phyloP scores from a whole-genome alignment of 2,797 vertebrate genomes.

The Dendrocincla tyrannina region DNA sequence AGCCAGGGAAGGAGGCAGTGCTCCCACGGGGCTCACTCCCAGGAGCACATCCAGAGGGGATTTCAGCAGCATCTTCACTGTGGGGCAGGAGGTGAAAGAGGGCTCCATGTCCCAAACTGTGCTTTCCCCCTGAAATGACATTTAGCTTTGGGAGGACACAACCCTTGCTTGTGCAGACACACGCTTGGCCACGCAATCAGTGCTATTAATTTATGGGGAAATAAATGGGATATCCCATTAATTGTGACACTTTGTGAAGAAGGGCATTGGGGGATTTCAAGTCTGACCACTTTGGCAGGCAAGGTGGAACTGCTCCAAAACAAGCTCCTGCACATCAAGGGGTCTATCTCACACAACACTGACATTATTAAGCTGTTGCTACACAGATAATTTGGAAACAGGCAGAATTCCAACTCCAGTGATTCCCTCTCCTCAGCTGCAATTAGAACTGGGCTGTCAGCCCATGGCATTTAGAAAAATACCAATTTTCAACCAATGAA shows the following conservation, averaged over 20 bases:
- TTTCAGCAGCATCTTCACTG: background rate
- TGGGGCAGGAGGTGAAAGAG: background rate
- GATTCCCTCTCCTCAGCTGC: background rate
- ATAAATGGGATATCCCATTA: background rate
- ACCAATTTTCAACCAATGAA: background rate
- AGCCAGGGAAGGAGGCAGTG: background rate
- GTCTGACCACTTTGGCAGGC: background rate
- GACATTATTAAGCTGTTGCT: background rate
- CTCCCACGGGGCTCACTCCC: background rate
- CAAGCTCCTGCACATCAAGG: background rate
- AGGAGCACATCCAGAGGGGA: background rate
- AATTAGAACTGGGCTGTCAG: background rate
- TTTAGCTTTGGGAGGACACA: background rate
- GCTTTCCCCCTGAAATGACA: background rate
- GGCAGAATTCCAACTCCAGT: background rate
- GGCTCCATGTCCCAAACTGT: background rate
- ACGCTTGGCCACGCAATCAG: rapidly evolving
- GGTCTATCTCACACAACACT: background rate
- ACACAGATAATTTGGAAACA: background rate
- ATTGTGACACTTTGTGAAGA: background rate
- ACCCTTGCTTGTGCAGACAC: background rate
- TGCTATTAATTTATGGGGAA: rapidly evolving
- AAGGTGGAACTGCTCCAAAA: background rate
- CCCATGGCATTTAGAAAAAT: background rate
- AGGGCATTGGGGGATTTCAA: background rate